phyloP scores from a whole-genome alignment of 1,140 invertebrate species.

The Luehdorfia chinensis region DNA sequence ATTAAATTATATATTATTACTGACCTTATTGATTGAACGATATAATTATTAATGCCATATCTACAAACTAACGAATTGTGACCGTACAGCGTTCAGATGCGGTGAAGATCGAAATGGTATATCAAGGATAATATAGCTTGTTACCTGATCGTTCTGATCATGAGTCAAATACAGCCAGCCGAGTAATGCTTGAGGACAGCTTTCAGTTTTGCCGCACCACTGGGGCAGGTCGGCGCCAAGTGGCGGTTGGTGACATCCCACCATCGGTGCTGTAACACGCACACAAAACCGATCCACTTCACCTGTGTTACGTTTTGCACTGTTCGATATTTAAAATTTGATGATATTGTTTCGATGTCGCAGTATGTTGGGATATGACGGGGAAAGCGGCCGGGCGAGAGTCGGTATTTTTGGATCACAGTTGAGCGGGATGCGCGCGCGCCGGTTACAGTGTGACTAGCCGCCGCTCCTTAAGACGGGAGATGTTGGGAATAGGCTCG shows the following conservation, averaged over 20 bases:
- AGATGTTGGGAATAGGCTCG: slow-evolving; percentile 50
- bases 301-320: neutral
- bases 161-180: slow-evolving; percentile 63
- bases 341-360: slow-evolving; percentile 2
- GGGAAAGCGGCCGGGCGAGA: slow-evolving; percentile 40
- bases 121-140: too few relatives aligned
- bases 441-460: slow-evolving; percentile 54
- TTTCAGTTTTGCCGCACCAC: slow-evolving; percentile 60
- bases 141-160: slow-evolving; percentile 67
- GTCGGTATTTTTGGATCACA: slow-evolving; percentile 63
- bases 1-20: too few relatives aligned
- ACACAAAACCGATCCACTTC: neutral
- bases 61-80: too few relatives aligned
- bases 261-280: slow-evolving; percentile 36
- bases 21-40: too few relatives aligned
- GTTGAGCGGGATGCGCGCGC: slow-evolving; percentile 55
- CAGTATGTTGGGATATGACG: slow-evolving; percentile 30
- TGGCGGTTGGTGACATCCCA: slow-evolving; percentile 62
- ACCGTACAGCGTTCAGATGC: too few relatives aligned
- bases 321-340: too few relatives aligned
- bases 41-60: too few relatives aligned
- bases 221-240: slow-evolving; percentile 59
- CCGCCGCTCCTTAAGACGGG: slow-evolving; percentile 68
- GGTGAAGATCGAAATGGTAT: too few relatives aligned
- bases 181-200: slow-evolving; percentile 54